A percentile compares a stretch with the other conserved stretches of the same genome.
These are phyloP conservation scores for Ridgeia piscesae DNA, from an alignment of 1,140 invertebrate species.

Conservation along the genomic window DNA sequence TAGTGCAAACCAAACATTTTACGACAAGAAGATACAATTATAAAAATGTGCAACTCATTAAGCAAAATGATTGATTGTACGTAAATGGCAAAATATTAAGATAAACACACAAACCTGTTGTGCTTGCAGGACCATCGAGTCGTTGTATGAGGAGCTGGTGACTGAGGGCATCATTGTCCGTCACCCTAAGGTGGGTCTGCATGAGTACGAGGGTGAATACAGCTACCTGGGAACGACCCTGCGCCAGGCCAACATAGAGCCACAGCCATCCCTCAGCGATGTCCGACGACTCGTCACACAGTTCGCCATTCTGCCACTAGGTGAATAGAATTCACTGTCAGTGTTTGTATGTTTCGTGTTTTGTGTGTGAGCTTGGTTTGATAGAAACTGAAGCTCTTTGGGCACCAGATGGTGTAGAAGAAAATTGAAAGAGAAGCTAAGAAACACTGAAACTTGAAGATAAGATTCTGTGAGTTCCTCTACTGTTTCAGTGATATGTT, in stretches of 20 bases:
- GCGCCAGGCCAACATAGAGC: conserved; percentile 60
- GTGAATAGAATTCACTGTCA: conserved; percentile 42
- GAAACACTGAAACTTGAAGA: too few relatives aligned
- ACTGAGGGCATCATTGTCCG: conserved; percentile 82
- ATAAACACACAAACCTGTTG: too few relatives aligned
- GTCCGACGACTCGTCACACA: conserved; percentile 83
- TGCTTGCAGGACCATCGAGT: conserved; percentile 74
- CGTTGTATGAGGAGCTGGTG: conserved; percentile 87
- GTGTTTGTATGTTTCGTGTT: conserved; percentile 2
- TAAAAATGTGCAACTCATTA: too few relatives aligned
- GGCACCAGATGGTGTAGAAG: neutral
- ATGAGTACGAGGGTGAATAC: conserved; percentile 79
- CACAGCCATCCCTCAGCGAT: conserved; percentile 71
- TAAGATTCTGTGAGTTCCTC: too few relatives aligned
- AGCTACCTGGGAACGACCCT: conserved; percentile 67
- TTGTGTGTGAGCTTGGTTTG: neutral
- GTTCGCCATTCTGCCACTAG: conserved; percentile 86
- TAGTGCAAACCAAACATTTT: too few relatives aligned
- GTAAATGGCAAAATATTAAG: too few relatives aligned
- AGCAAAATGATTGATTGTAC: too few relatives aligned
- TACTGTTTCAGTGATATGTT: neutral
- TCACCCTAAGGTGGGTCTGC: conserved; percentile 71
- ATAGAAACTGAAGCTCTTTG: neutral
- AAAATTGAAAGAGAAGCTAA: neutral
- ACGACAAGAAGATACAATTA: too few relatives aligned